phyloP scores from a whole-genome alignment of 2,888 invertebrate species.

The Periphyllus acericola region DNA sequence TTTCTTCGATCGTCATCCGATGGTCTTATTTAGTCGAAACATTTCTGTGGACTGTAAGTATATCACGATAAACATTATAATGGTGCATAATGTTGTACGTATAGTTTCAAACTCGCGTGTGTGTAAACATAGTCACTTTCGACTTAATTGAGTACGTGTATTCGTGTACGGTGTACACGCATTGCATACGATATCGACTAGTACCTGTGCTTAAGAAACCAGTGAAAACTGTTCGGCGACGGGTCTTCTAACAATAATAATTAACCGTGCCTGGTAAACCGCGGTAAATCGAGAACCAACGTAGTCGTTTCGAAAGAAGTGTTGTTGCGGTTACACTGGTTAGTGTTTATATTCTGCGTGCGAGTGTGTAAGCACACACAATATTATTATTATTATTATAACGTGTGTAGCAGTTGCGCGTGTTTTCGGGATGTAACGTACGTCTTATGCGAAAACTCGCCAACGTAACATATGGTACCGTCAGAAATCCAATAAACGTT shows the following conservation, averaged over 20 bases:
- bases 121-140: constrained; percentile 19
- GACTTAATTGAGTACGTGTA: neutral
- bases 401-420: too few relatives aligned
- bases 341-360: neutral
- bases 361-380: neutral
- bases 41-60: neutral
- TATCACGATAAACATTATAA: neutral
- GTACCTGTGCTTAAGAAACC: neutral
- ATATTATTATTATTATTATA: too few relatives aligned
- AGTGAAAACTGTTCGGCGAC: constrained; percentile 42
- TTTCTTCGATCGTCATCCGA: neutral
- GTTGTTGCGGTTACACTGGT: constrained; percentile 4
- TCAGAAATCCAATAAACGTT: neutral
- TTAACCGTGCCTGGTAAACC: neutral
- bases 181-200: neutral
- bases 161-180: too few relatives aligned
- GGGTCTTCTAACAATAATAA: neutral
- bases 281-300: neutral
- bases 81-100: neutral
- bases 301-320: constrained; percentile 26
- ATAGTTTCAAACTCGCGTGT: neutral
- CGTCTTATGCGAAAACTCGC: neutral
- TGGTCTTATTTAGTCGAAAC: neutral
- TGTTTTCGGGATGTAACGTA: neutral
- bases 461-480: neutral